phyloP scores from a whole-genome alignment of 1,140 invertebrate species.

The Trachymyrmex cornetzi region DNA sequence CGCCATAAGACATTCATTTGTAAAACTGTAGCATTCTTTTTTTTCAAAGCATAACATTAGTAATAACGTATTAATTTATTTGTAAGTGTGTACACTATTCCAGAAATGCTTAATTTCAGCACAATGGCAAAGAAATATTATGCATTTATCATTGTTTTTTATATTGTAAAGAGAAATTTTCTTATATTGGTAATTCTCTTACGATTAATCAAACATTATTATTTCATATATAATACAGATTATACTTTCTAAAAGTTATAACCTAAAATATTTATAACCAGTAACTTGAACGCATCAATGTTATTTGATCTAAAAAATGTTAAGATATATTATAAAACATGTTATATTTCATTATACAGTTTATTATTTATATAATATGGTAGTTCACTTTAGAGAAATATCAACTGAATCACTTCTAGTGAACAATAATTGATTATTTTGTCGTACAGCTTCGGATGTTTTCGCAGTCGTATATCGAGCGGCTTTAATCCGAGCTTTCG shows the following conservation, averaged over 20 bases:
- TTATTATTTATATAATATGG: neutral
- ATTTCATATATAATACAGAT: neutral
- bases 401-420: neutral
- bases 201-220: neutral
- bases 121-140: neutral
- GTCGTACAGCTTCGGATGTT: constrained; percentile 8
- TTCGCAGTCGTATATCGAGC: constrained; percentile 42
- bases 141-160: neutral
- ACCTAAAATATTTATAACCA: neutral
- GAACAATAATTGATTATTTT: constrained; percentile 8
- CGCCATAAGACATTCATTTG: neutral
- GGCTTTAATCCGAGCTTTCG: constrained; percentile 68
- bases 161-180: neutral
- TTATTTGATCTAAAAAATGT: neutral
- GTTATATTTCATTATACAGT: neutral
- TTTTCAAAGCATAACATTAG: neutral
- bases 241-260: neutral
- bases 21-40: constrained; percentile 7
- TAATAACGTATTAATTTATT: neutral
- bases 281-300: neutral
- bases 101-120: constrained; percentile 5
- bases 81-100: neutral
- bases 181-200: neutral
- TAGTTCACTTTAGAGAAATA: neutral
- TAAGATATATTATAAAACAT: neutral